Evolutionary conservation across 2,888 invertebrate species (phyloP).

Genomic region (Epinotia ramella): DNA sequence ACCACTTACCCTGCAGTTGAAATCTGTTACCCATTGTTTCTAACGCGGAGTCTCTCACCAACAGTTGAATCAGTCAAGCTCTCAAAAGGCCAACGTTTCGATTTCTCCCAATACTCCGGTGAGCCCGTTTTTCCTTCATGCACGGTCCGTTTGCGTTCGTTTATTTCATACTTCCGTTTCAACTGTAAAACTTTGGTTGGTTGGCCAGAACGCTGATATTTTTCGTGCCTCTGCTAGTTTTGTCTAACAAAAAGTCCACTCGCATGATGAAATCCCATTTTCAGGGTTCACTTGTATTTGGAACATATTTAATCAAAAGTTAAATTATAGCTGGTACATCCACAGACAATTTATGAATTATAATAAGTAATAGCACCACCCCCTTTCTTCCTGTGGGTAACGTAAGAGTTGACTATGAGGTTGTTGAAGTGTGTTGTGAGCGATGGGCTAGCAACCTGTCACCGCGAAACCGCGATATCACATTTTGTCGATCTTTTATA

Average conservation of each 20-base stretch:
- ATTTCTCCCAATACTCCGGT: conserved; percentile 36
- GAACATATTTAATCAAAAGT: conserved; percentile 14
- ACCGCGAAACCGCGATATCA: no score
- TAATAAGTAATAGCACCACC: no score
- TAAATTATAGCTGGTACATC: neutral
- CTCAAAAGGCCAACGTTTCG: conserved; percentile 20
- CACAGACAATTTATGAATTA: neutral
- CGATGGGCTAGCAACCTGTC: no score
- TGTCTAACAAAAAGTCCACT: conserved; percentile 43
- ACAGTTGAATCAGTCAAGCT: conserved; percentile 18
- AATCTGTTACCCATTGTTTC: conserved; percentile 21
- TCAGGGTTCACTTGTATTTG: conserved; percentile 32
- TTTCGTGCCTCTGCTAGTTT: conserved; percentile 36
- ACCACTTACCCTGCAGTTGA: neutral
- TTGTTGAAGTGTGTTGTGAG: no score
- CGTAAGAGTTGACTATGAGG: no score
- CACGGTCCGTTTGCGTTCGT: conserved; percentile 21
- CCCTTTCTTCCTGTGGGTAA: no score
- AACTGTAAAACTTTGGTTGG: conserved; percentile 44
- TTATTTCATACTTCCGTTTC: conserved; percentile 42
- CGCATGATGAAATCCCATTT: conserved; percentile 40
- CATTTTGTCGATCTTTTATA: no score
- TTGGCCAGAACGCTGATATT: conserved; percentile 39
- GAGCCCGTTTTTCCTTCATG: conserved; percentile 19
- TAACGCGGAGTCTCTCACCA: neutral